phyloP scores from a whole-genome alignment of 2,113 vertebrate species.

The Lichenostomus cassidix region DNA sequence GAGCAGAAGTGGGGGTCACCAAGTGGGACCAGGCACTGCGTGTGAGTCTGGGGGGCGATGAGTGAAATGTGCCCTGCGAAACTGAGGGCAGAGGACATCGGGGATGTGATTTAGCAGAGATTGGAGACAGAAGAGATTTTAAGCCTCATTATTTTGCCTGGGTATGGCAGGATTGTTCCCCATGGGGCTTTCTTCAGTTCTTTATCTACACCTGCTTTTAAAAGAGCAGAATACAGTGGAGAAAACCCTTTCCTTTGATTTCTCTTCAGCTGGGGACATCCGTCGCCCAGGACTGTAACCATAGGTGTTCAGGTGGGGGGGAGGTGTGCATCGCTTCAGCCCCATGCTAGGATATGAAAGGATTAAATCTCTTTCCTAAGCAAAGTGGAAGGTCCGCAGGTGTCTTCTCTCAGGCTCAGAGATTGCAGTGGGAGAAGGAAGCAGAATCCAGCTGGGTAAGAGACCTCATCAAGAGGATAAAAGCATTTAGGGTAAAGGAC shows the following conservation, averaged over 20 bases:
- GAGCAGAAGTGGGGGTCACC: neutral
- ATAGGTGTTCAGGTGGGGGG: neutral
- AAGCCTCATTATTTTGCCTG: slow-evolving; percentile 19
- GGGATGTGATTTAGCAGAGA: neutral
- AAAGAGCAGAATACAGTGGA: neutral
- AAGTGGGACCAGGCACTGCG: fast-evolving
- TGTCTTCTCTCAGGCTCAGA: slow-evolving; percentile 47
- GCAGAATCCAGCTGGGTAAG: slow-evolving; percentile 59
- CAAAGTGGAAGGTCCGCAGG: slow-evolving; percentile 53
- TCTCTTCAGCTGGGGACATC: neutral
- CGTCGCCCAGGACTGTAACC: neutral
- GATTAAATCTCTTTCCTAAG: slow-evolving; percentile 37
- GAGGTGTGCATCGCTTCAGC: neutral
- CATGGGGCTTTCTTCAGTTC: neutral
- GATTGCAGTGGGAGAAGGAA: slow-evolving; percentile 52
- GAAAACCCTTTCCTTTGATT: slow-evolving; percentile 39
- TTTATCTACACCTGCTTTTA: slow-evolving; percentile 31
- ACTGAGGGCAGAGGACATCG: neutral
- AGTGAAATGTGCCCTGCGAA: neutral
- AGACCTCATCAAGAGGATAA: slow-evolving; percentile 65
- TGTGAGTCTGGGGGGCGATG: fast-evolving
- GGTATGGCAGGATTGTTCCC: neutral
- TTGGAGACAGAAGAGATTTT: neutral
- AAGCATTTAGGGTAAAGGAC: slow-evolving; percentile 62
- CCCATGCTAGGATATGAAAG: neutral